Conservation (phyloP, 2,113 vertebrate species). For the Mesocricetus auratus region DNA sequence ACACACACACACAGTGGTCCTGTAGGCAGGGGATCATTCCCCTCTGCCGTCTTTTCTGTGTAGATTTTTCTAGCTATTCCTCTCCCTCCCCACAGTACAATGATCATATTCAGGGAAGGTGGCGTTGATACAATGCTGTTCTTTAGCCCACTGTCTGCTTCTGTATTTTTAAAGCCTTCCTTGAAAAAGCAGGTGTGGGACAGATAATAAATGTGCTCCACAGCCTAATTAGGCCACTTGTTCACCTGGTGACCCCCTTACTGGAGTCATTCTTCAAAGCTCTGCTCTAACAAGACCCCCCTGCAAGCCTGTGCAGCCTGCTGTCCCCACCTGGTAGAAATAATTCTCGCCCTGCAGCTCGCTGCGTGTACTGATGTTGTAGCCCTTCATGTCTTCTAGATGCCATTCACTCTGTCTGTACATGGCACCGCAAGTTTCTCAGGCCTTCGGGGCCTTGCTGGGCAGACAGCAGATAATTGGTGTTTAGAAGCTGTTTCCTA, state of each 20-base stretch:
- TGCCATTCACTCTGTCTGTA: neutral
- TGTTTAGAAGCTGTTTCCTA: conserved; percentile 43
- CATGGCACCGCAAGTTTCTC: neutral
- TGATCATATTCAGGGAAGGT: neutral
- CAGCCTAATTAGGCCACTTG: conserved; percentile 75
- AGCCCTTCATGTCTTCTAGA: neutral
- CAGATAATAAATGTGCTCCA: conserved; percentile 64
- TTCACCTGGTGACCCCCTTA: conserved; percentile 61
- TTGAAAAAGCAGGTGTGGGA: conserved; percentile 70
- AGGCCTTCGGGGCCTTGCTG: neutral
- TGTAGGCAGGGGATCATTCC: neutral
- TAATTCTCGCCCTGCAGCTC: neutral
- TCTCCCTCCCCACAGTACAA: neutral
- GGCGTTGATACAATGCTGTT: conserved; percentile 25
- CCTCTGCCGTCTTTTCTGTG: neutral
- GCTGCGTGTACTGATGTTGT: neutral
- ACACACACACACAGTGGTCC: neutral
- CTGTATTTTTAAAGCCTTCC: conserved; percentile 69
- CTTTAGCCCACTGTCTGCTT: conserved; percentile 41
- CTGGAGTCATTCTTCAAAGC: conserved; percentile 68
- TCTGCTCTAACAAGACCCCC: conserved; percentile 61
- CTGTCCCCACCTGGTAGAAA: conserved; percentile 53
- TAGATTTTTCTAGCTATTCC: neutral
- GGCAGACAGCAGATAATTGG: neutral
- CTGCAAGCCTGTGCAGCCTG: neutral